Conservation (phyloP, 2,888 invertebrate species). For the Trissoscelio sp. region DNA sequence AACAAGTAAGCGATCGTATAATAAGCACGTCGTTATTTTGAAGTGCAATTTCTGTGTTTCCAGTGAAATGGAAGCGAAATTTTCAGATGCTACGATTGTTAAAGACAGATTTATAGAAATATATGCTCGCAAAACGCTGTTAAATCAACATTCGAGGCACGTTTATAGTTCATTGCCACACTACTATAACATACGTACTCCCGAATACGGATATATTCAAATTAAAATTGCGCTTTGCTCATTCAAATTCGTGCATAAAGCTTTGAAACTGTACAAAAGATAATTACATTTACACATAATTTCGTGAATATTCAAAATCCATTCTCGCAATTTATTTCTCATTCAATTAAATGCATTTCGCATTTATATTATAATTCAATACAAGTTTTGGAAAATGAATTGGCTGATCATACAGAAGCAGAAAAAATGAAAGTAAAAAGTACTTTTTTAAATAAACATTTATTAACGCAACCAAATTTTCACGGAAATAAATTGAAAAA, state of each 20-base stretch:
- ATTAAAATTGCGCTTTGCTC: slow-evolving; percentile 31
- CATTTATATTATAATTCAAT: too few relatives aligned
- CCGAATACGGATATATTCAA: slow-evolving; percentile 57
- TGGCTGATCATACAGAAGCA: too few relatives aligned
- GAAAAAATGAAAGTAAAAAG: too few relatives aligned
- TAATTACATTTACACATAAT: background rate
- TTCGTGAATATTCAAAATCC: background rate
- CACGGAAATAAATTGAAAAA: too few relatives aligned
- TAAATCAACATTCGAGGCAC: slow-evolving; percentile 44
- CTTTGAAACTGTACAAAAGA: background rate
- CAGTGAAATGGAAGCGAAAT: slow-evolving; percentile 1
- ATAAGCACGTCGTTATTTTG: background rate
- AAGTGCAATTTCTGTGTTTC: background rate
- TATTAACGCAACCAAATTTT: too few relatives aligned
- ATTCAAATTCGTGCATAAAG: slow-evolving; percentile 19
- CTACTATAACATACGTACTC: slow-evolving; percentile 34
- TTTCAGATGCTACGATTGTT: background rate
- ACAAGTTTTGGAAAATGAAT: too few relatives aligned
- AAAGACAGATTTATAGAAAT: slow-evolving; percentile 39
- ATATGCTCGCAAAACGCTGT: slow-evolving; percentile 20
- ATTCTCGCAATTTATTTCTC: background rate
- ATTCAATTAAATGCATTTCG: background rate
- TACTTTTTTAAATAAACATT: too few relatives aligned
- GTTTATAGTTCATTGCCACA: slow-evolving; percentile 57
- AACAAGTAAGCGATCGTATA: background rate